Percentiles rank a stretch among this genome's conserved stretches.
Conservation (phyloP, 2,797 vertebrate genomes). For the Percopsis omiscomaycus region DNA sequence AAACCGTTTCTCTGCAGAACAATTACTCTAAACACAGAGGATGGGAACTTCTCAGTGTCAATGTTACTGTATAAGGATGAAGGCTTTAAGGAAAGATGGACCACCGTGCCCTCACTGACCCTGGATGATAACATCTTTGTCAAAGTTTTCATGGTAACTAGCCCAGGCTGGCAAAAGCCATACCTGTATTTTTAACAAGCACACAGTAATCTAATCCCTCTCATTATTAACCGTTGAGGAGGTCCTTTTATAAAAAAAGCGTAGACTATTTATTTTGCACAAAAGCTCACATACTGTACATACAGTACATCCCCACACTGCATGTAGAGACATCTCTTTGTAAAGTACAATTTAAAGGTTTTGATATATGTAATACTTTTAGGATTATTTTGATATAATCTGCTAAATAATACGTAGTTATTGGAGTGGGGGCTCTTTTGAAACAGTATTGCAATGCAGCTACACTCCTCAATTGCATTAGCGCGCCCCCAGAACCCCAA, state of each 20-base stretch:
- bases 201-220: not conserved
- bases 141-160: conserved; percentile 78
- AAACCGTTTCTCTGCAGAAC: conserved; percentile 58
- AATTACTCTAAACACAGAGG: conserved; percentile 79
- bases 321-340: not conserved
- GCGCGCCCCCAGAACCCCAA: no score
- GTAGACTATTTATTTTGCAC: no score
- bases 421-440: not conserved
- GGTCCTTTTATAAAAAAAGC: no score
- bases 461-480: no score
- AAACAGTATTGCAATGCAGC: not conserved
- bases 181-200: not conserved
- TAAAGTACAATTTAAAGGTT: not conserved
- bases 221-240: no score
- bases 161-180: not conserved
- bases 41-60: conserved; percentile 81
- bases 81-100: conserved; percentile 78
- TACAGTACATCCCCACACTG: not conserved
- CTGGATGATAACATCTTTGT: conserved; percentile 81
- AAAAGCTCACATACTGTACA: no score
- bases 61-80: conserved; percentile 80
- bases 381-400: no score
- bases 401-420: not conserved
- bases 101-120: conserved; percentile 74
- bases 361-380: not conserved